Evolutionary conservation across 2,113 vertebrate genomes (phyloP), one percentile per base, ranked within the genome.

Genomic region (Perca schrenkii): DNA sequence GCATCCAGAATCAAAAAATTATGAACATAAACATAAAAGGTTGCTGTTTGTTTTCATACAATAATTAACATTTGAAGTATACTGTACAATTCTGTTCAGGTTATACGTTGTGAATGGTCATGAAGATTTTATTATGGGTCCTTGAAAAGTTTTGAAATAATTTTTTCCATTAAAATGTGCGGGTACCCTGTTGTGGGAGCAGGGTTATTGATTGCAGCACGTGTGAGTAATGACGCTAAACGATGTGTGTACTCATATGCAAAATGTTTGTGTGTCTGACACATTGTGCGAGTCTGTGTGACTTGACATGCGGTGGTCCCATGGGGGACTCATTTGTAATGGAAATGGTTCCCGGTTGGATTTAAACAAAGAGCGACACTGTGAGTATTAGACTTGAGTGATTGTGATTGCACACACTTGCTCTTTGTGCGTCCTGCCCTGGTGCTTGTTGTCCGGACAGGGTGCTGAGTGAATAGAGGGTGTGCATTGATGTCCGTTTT

Each of bases 391-490:
- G 53, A 57, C 64, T 56, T 2, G 74, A 72, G 28, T 25, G 50
- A 50, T 57, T 66, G 83, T 22, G 61, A 46, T n/a, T 66, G 19
- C 14, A 49, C 47, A 22, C 25, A 25, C 34, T n/a, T n/a, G 73
- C 62, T 70, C 76, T 53, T 13, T 36, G 65, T 61, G 49, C 22
- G 13, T 53, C 28, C 21, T 52, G 52, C 62, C 40, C 57, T 14
- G 40, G 40, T n/a, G 25, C 21, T 71, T 74, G 76, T 50, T 15
- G 8, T 60, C 63, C 36, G 43, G 61, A 66, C 65, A 74, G 21
- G 58, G 60, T 28, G 19, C 21, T n/a, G 31, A 15, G 34, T 79
- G 70, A 71, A 74, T 47, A 49, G 43, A 43, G 58, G 22, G 10
- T 25, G 63, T 34, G 36, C 25, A n/a, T 0, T 71, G 66, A 57